Base-by-base conservation (phyloP, 2,888 invertebrate genomes). In the Leptopterna dolabrata region DNA sequence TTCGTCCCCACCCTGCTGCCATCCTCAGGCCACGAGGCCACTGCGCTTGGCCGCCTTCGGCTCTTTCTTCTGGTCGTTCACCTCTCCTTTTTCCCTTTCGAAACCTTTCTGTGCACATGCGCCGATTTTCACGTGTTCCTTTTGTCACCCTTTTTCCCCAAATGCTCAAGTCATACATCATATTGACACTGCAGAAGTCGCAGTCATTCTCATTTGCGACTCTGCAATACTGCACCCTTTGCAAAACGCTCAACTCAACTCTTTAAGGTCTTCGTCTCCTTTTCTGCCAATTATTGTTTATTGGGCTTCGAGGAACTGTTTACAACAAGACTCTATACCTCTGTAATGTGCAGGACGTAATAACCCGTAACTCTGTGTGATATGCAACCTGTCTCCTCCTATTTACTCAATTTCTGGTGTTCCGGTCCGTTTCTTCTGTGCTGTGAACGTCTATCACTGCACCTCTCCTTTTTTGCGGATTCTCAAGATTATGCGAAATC, bases 31-130 rank as follows among this genome's bases (percentile, higher is more conserved):
- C 81, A 27, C 81, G 43, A 47, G 71, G 41, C 76, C 76, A 14
- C 41, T 27, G 0, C 76, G 76, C n/a, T 16, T 43, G 43, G 43
- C 13, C 43, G 43, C 43, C 43, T 43, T 13, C 63, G 70, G 19
- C 70, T 71, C 71, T 71, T 71, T 71, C 71, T 73, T 41, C 36
- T 19, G 73, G 73, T 73, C 73, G 36, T 73, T 73, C 73, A 73
- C 14, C 73, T 73, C 19, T 16, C 36, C 41, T 36, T 16, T 55
- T 36, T 19, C 30, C n/a, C 73, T 63, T 24, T 24, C 63, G n/a
- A 63, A 63, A 24, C 55, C 63, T 63, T 63, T 13, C 6, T 27
- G 24, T 24, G n/a, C 63, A 11, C 19, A 2, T 13, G 13, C 16
- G 47, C 47, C 47, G 14, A 43, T 16, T 47, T 47, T 24, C 63